Evolutionary conservation across 1,140 invertebrate genomes (phyloP), one percentile per base, ranked within the genome.

Genomic region (Pissodes strobi): DNA sequence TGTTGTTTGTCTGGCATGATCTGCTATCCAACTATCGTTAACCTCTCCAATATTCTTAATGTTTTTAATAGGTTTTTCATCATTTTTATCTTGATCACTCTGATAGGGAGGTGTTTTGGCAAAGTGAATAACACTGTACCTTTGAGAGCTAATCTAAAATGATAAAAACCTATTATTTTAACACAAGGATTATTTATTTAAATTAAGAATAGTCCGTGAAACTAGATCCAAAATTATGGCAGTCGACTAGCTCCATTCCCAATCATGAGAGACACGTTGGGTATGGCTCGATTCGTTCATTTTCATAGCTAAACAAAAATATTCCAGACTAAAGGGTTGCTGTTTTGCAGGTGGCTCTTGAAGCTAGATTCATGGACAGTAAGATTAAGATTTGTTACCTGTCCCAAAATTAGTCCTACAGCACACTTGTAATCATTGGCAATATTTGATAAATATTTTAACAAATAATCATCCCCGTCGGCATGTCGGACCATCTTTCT

Each of bases 61-160:
- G n/a, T 51, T 58, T 62, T 64, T 46, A 37, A 73, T 51, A 12
- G 78, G 60, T 66, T 69, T 76, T 39, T 67, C 73, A 2, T 62
- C 15, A 49, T 57, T 59, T 78, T 78, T 57, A 57, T 46, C 65
- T 74, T 79, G 30, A 72, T 78, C 38, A 66, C 46, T 38, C 37
- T 69, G 71, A 74, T 69, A 84, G 38, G 85, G 84, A 15, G 89
- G 87, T 15, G 89, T 90, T 67, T 85, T 83, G 12, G 88, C 86
- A 68, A 91, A 78, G 72, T 90, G 88, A 45, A 90, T 83, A 1
- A 90, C 84, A 80, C 84, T 89, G 73, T 90, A 88, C 71, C 85
- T 86, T 65, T 84, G 81, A 37, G 75, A 74, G 30, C 83, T 83
- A 34, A 74, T 70, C 86, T 86, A 22, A 43, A 61, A 69, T 41